Evolutionary conservation across 2,797 vertebrate species (phyloP).

Genomic region (Buceros bicornis): DNA sequence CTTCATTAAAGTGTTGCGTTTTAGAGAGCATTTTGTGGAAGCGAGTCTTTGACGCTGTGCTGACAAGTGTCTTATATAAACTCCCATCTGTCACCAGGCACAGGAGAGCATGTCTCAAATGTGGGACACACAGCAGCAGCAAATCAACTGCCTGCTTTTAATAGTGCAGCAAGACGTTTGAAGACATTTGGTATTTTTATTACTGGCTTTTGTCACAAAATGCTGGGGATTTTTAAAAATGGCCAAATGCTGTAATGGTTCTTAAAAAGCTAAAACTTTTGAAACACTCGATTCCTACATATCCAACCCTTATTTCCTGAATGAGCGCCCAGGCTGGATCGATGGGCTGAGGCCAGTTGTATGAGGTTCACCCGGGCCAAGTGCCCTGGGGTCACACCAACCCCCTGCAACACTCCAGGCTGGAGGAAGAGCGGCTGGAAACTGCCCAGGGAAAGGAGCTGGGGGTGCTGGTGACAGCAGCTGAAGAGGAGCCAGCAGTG

Average conservation of each 20-base stretch:
- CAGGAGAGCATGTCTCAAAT: background rate
- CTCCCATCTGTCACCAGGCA: constrained; percentile 47
- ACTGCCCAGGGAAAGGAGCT: too few species aligned
- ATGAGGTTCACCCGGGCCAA: too few species aligned
- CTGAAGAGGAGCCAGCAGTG: too few species aligned
- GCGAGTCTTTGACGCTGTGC: background rate
- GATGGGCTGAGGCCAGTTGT: too few species aligned
- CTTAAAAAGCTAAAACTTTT: background rate
- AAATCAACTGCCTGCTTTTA: constrained; percentile 36
- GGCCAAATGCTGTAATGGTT: background rate
- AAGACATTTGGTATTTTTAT: constrained; percentile 29
- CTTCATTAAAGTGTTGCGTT: background rate
- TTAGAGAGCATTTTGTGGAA: constrained; percentile 2
- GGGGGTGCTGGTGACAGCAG: too few species aligned
- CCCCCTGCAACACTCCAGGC: too few species aligned
- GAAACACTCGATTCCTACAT: background rate
- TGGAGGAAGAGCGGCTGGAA: too few species aligned
- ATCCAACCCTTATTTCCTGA: background rate
- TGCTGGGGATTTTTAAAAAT: background rate
- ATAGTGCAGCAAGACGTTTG: constrained; percentile 1
- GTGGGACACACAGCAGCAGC: constrained; percentile 16
- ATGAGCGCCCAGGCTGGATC: background rate
- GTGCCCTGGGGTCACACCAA: too few species aligned
- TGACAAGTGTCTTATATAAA: constrained; percentile 60
- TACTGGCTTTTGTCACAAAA: constrained; percentile 1